Evolutionary conservation across 1,140 invertebrate species (phyloP).

Genomic region (Drosophila truncata): DNA sequence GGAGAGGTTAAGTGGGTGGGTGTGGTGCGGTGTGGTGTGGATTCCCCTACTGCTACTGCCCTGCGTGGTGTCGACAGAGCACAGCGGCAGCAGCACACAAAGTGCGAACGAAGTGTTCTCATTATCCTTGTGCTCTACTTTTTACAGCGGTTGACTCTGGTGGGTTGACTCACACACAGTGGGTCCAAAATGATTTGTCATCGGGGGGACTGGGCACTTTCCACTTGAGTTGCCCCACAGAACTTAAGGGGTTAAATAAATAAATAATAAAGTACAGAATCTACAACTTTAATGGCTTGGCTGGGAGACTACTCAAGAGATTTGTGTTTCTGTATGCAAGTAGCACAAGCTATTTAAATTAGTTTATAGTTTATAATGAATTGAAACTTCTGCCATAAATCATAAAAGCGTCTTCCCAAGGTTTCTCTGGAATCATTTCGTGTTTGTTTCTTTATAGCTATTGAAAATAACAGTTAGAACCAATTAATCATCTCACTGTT

Average conservation of each 20-base stretch:
- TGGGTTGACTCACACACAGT: conserved; percentile 36
- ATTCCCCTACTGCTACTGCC: conserved; percentile 17
- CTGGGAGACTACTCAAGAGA: not conserved
- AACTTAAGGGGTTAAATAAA: conserved; percentile 19
- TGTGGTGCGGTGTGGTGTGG: conserved; percentile 11
- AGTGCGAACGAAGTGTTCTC: conserved; percentile 74
- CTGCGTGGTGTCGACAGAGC: conserved; percentile 15
- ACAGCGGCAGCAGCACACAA: conserved; percentile 19
- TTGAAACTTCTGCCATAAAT: not conserved
- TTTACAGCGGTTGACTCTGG: conserved; percentile 66
- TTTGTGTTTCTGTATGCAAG: not conserved
- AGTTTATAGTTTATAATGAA: conserved; percentile 7
- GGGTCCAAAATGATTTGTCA: conserved; percentile 27
- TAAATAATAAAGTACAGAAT: conserved; percentile 17
- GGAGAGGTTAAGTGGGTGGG: conserved; percentile 50
- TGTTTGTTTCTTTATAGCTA: too few relatives aligned
- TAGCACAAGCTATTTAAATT: not conserved
- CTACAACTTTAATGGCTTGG: conserved; percentile 16
- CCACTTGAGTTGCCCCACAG: conserved; percentile 11
- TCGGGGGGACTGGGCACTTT: conserved; percentile 15
- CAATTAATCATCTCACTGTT: not conserved
- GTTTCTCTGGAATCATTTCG: not conserved
- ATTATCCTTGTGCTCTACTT: conserved; percentile 81
- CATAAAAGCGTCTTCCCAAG: not conserved
- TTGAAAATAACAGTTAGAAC: not conserved